A percentile compares a stretch with the other conserved stretches of the same genome.
phyloP scores from a whole-genome alignment of 2,888 invertebrate genomes.

The Prosapia bicincta region DNA sequence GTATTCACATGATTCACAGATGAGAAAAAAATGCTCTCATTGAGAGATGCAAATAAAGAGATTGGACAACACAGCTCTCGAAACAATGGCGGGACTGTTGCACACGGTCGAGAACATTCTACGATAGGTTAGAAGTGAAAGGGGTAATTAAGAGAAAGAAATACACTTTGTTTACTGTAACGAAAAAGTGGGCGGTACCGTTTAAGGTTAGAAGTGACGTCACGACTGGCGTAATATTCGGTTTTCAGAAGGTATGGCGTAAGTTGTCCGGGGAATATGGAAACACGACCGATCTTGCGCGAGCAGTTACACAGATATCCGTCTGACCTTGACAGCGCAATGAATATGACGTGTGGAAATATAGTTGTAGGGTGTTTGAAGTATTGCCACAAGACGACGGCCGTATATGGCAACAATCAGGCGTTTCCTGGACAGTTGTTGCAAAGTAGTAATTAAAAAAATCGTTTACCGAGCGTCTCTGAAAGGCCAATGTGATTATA shows the following conservation, averaged over 20 bases:
- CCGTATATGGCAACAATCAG: background rate
- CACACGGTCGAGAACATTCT: no score
- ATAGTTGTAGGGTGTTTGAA: background rate
- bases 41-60: no score
- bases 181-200: background rate
- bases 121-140: constrained; percentile 2
- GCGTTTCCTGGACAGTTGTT: background rate
- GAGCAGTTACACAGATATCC: background rate
- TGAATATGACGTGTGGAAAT: background rate
- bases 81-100: no score
- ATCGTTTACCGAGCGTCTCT: no score
- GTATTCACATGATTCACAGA: no score
- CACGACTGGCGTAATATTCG: background rate
- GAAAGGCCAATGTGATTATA: no score
- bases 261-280: background rate
- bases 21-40: no score
- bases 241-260: background rate
- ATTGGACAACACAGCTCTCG: no score
- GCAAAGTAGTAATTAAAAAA: background rate
- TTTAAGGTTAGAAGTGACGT: background rate
- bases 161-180: background rate
- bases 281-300: background rate
- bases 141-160: no score
- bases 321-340: background rate
- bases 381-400: background rate